Evolutionary conservation across 2,113 vertebrate genomes (phyloP).

Genomic region (Scolopax mira): DNA sequence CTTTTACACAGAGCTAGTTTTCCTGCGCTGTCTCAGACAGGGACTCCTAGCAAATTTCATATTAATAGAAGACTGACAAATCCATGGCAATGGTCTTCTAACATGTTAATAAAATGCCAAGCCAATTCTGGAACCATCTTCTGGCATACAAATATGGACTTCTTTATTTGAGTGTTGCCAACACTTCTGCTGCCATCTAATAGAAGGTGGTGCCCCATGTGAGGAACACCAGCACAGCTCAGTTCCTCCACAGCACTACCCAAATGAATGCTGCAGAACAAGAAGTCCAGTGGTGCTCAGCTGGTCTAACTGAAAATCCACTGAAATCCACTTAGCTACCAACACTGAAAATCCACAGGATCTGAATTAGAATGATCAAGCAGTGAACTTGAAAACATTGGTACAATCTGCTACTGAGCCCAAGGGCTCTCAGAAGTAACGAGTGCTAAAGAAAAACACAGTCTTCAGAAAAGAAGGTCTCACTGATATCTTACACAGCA

Average conservation of each 20-base stretch:
- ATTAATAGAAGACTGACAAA: neutral
- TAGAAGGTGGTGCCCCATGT: neutral
- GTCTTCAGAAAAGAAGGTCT: neutral
- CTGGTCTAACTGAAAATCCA: neutral
- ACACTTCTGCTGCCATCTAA: neutral
- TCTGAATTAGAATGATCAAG: constrained; percentile 10
- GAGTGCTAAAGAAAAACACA: neutral
- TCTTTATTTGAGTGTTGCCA: neutral
- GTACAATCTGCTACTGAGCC: neutral
- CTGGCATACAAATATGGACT: fast-evolving
- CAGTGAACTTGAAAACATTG: neutral
- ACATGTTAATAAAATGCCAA: neutral
- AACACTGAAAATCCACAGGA: neutral
- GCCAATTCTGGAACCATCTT: neutral
- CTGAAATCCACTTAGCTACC: neutral
- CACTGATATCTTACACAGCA: neutral
- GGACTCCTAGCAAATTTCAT: neutral
- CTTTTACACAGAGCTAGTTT: neutral
- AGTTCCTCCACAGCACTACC: no score
- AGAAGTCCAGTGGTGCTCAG: neutral
- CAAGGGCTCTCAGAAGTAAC: neutral
- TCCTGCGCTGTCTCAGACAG: neutral
- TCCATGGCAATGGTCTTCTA: neutral
- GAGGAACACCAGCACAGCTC: neutral
- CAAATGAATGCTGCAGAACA: neutral